These are phyloP conservation scores for Protomyctophum bolini DNA, from an alignment of 2,113 vertebrate species.

Conservation along the genomic window DNA sequence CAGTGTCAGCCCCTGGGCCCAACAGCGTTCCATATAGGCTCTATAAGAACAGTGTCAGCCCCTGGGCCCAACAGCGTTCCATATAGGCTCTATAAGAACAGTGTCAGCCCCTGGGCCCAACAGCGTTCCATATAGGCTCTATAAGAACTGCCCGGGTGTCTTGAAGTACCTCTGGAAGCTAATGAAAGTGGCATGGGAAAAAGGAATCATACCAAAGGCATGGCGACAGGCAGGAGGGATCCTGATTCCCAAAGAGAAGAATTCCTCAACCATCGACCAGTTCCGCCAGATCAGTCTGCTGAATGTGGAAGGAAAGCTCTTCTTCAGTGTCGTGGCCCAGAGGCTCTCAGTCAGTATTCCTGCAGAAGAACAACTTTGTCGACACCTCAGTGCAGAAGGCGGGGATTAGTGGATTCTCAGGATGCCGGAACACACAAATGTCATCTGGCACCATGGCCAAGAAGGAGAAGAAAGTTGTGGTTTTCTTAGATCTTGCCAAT, in stretches of 20 bases:
- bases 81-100: too few species aligned
- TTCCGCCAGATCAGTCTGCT: too few species aligned
- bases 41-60: too few species aligned
- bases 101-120: too few species aligned
- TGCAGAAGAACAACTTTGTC: constrained; percentile 19
- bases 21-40: too few species aligned
- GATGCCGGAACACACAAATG: constrained; percentile 19
- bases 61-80: too few species aligned
- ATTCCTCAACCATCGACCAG: too few species aligned
- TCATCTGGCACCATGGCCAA: constrained; percentile 29
- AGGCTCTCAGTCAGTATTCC: constrained; percentile 11
- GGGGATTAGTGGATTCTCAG: constrained; percentile 14
- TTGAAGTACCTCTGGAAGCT: constrained; percentile 32
- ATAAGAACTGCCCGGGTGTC: neutral
- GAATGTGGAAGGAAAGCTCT: constrained; percentile 24
- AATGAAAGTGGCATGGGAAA: constrained; percentile 24
- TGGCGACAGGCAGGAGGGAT: too few species aligned
- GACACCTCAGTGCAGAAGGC: constrained; percentile 9
- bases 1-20: too few species aligned
- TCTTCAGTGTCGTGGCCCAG: neutral
- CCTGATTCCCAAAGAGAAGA: neutral
- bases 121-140: too few species aligned
- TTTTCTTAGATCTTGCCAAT: constrained; percentile 14
- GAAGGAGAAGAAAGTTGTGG: constrained; percentile 9
- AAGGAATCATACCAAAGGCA: neutral